phyloP scores from a whole-genome alignment of 2,113 vertebrate species.

The Corapipo altera region DNA sequence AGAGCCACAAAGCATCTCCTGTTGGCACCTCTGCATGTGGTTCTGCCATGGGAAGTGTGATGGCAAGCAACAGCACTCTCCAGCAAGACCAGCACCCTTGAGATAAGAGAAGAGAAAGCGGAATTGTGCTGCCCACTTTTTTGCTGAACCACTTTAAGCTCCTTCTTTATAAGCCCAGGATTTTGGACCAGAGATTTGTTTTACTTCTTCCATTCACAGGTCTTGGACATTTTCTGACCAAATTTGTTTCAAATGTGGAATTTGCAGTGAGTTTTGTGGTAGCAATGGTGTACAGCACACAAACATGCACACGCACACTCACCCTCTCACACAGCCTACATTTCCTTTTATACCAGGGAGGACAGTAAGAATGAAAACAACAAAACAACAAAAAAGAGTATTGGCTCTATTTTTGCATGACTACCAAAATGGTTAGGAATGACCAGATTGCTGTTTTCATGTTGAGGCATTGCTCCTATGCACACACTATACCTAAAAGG shows the following conservation, averaged over 20 bases:
- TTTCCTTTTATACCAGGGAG: neutral
- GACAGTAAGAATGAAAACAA: slow-evolving; percentile 3
- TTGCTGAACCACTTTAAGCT: neutral
- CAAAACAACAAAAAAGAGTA: neutral
- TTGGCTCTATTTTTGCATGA: neutral
- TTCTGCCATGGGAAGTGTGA: neutral
- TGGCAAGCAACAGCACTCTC: neutral
- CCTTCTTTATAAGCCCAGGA: neutral
- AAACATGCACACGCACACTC: neutral
- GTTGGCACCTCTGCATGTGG: neutral
- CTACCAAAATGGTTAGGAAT: neutral
- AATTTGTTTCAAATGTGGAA: neutral
- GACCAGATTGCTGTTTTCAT: neutral
- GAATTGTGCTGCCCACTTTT: neutral
- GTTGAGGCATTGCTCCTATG: neutral
- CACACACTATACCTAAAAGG: neutral
- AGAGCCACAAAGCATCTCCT: neutral
- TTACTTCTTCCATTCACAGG: neutral
- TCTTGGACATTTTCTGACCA: neutral
- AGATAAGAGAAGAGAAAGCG: neutral
- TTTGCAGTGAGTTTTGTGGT: neutral
- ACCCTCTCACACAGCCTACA: neutral
- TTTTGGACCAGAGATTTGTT: neutral
- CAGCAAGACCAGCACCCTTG: neutral
- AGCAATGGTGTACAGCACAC: neutral